Evolutionary conservation across 2,888 invertebrate species (phyloP).

Genomic region (Apamea crenata): DNA sequence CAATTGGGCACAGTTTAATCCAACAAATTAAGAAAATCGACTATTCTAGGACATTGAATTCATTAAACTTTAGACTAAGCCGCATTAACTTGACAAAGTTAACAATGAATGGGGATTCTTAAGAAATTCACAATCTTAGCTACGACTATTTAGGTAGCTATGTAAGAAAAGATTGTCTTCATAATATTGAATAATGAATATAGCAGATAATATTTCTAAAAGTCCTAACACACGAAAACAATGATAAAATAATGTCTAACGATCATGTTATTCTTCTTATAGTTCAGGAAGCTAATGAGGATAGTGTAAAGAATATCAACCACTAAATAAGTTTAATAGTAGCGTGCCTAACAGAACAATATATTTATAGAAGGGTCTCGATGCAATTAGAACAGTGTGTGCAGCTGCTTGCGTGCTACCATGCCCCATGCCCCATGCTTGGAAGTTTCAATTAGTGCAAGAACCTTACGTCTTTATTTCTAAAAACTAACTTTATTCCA

Average conservation of each 20-base stretch:
- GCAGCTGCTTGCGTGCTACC: slow-evolving; percentile 54
- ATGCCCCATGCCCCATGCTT: slow-evolving; percentile 26
- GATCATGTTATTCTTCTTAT: background rate
- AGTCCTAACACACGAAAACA: no score
- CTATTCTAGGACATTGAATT: background rate
- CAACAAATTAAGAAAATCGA: background rate
- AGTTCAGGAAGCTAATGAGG: background rate
- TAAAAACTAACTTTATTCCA: slow-evolving; percentile 50
- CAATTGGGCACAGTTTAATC: background rate
- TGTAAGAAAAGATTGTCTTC: background rate
- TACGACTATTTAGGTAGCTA: no score
- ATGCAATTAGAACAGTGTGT: slow-evolving; percentile 51
- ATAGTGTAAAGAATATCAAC: background rate
- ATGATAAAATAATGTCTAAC: background rate
- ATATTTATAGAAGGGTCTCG: slow-evolving; percentile 37
- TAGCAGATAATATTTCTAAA: background rate
- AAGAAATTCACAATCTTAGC: background rate
- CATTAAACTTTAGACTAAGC: background rate
- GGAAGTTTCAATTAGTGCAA: slow-evolving; percentile 62
- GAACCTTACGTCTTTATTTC: slow-evolving; percentile 58
- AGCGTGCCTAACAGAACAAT: background rate
- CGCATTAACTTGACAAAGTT: background rate
- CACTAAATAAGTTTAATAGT: background rate
- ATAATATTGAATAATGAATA: background rate
- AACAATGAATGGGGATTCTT: no score